Evolutionary conservation across 2,797 vertebrate genomes (phyloP), one percentile per base, ranked within the genome.

Genomic region (Liparis tanakae): DNA sequence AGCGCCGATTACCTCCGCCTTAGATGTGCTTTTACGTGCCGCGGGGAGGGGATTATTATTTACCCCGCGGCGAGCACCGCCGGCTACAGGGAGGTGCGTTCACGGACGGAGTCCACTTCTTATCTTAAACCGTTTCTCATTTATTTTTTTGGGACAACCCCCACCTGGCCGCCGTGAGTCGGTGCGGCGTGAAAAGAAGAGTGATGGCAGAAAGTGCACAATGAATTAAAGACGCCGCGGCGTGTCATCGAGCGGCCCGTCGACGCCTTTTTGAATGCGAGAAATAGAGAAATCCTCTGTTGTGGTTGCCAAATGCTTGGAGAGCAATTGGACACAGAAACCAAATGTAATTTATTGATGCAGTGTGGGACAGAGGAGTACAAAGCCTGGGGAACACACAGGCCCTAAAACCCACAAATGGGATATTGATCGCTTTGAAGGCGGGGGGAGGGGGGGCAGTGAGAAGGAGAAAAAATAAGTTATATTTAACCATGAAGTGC

Each of bases 341-440:
- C 65, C 70, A 77, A 85, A 84, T 81, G 81, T 81, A 84, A 90
- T 90, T 91, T 89, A 90, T 79, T 68, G 79, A 87, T 82, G 83
- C 73, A 44, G 56, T 34, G 44, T 67, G 76, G 46, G 78, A 58
- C 73, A 1, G 9, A 70, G 61, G 74, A 84, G 82, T 55, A 73
- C 64, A 68, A 87, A 77, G 85, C 84, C 82, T 22, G 63, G 70
- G 76, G 83, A 88, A 84, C 85, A 89, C 78, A 62, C 46, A 65
- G 72, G 77, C 59, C 85, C 82, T 85, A 87, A 91, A 91, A 89
- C 76, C 83, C 86, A 86, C 85, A 91, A 90, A 92, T 91, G 85
- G 79, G 84, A 86, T 90, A 92, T 90, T 84, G 87, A 92, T 91
- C 57, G 51, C 18, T 71, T 37, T 69, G 73, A 69, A 63, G 33